Evolutionary conservation across 1,140 invertebrate species (phyloP).

Genomic region (Drosophila bipectinata): DNA sequence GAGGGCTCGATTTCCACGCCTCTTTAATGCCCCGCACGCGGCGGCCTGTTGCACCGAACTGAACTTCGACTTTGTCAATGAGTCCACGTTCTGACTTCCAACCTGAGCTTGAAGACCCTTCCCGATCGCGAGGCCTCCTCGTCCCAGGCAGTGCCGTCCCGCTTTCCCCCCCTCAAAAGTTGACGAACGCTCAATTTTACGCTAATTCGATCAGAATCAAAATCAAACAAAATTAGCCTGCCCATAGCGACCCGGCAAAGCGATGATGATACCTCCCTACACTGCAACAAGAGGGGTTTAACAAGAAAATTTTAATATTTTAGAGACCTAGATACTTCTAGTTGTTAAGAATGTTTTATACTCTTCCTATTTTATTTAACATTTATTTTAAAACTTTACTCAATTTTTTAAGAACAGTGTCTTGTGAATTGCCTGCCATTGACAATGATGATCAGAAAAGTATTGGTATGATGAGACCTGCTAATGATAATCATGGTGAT

Average conservation of each 20-base stretch:
- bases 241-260: constrained; percentile 28
- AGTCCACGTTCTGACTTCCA: constrained; percentile 49
- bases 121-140: neutral
- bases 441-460: constrained; percentile 47
- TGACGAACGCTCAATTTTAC: constrained; percentile 77
- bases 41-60: constrained; percentile 42
- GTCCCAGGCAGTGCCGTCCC: neutral
- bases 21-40: constrained; percentile 67
- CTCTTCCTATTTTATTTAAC: too few relatives aligned
- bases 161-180: constrained; percentile 26
- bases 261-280: constrained; percentile 48
- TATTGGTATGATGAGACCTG: constrained; percentile 28
- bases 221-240: constrained; percentile 77
- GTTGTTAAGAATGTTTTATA: too few relatives aligned
- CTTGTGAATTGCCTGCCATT: constrained; percentile 21
- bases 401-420: constrained; percentile 20
- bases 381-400: neutral
- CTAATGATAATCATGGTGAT: constrained; percentile 55
- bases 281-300: constrained; percentile 10
- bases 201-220: constrained; percentile 78
- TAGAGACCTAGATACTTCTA: too few relatives aligned
- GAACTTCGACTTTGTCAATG: constrained; percentile 75
- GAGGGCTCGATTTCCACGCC: constrained; percentile 49
- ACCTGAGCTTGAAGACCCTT: too few relatives aligned
- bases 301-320: neutral